Conservation (phyloP, 2,888 invertebrate genomes). For the Desoria tigrina region DNA sequence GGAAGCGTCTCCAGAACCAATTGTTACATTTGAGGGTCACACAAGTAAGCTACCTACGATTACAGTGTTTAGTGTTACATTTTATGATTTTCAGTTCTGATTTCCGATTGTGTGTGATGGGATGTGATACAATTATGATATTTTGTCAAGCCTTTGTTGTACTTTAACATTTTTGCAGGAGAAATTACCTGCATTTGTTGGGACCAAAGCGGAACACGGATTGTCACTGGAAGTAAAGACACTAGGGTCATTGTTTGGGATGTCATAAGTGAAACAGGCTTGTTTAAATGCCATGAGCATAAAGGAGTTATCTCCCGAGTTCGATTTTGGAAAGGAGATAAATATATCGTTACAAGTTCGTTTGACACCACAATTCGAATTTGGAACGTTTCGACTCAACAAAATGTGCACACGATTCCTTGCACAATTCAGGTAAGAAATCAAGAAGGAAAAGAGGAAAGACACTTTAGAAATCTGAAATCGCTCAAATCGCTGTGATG, state of each 20-base stretch:
- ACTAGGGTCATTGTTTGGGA: constrained; percentile 95
- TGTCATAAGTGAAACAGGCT: constrained; percentile 84
- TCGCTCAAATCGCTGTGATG: too few relatives aligned
- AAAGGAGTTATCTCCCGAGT: constrained; percentile 84
- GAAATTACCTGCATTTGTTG: constrained; percentile 42
- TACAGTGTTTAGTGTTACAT: neutral
- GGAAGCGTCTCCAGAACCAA: constrained; percentile 65
- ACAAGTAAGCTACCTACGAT: constrained; percentile 55
- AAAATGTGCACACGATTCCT: constrained; percentile 92
- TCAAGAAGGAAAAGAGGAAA: too few relatives aligned
- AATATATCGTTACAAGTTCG: constrained; percentile 76
- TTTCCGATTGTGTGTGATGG: too few relatives aligned
- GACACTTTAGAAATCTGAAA: neutral
- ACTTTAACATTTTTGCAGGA: constrained; percentile 37
- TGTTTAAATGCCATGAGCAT: constrained; percentile 87
- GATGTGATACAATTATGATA: too few relatives aligned
- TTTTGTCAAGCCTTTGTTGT: too few relatives aligned
- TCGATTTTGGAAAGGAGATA: constrained; percentile 69
- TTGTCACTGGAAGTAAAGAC: constrained; percentile 64
- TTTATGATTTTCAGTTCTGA: neutral
- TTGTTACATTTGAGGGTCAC: constrained; percentile 77
- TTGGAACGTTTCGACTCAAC: constrained; percentile 93
- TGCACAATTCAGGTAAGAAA: constrained; percentile 75
- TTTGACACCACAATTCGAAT: constrained; percentile 95
- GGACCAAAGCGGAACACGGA: constrained; percentile 44